Evolutionary conservation across 2,888 invertebrate genomes (phyloP).

Genomic region (Tetrapedia diversipes): DNA sequence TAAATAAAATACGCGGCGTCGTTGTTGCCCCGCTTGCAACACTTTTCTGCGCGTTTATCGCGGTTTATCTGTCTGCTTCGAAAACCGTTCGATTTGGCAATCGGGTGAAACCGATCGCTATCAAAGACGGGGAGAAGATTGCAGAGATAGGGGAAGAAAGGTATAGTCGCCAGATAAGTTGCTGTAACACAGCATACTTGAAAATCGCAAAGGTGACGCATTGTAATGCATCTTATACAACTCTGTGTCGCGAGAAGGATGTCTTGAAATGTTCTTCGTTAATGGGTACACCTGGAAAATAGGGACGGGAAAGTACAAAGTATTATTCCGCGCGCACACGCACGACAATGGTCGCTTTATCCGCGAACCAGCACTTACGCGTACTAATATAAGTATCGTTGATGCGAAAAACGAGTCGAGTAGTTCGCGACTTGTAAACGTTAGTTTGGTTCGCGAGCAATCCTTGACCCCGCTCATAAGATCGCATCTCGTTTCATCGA

Average conservation of each 20-base stretch:
- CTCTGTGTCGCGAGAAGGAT: too few relatives aligned
- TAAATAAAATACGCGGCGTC: too few relatives aligned
- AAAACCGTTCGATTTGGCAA: too few relatives aligned
- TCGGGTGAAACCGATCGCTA: too few relatives aligned
- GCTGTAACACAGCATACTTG: too few relatives aligned
- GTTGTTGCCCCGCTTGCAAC: too few relatives aligned
- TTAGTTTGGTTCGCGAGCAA: slow-evolving; percentile 39
- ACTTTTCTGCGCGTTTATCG: too few relatives aligned
- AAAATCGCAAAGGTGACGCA: too few relatives aligned
- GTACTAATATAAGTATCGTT: slow-evolving; percentile 33
- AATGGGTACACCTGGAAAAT: background rate
- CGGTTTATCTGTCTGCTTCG: too few relatives aligned
- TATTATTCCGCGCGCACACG: slow-evolving; percentile 22
- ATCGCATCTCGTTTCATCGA: slow-evolving; percentile 14
- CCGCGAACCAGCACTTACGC: slow-evolving; percentile 45
- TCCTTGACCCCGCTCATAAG: slow-evolving; percentile 56
- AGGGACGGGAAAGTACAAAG: slow-evolving; percentile 21
- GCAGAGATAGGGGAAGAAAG: too few relatives aligned
- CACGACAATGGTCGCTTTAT: slow-evolving; percentile 66
- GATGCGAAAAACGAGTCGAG: slow-evolving; percentile 26
- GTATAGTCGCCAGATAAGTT: too few relatives aligned
- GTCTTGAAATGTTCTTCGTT: background rate
- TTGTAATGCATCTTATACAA: background rate
- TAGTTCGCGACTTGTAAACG: slow-evolving; percentile 52
- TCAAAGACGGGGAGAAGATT: too few relatives aligned